A percentile compares a stretch with the other conserved stretches of the same genome.
These are phyloP conservation scores for Passer montanus DNA, from an alignment of 2,113 vertebrate species.

Conservation along the genomic window DNA sequence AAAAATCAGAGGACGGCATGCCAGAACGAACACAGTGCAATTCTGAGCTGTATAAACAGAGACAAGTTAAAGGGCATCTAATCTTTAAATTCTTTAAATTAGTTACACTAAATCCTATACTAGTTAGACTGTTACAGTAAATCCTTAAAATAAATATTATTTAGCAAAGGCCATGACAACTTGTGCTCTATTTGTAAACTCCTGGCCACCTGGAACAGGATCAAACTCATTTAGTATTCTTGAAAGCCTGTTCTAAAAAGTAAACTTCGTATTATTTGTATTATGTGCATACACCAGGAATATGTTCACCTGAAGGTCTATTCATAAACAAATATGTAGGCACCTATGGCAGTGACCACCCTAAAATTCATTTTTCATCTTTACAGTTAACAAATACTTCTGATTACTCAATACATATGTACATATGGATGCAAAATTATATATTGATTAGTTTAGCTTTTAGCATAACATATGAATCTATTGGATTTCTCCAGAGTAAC, in stretches of 20 bases:
- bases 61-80: conserved; percentile 16
- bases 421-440: conserved; percentile 70
- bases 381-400: conserved; percentile 74
- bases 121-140: conserved; percentile 10
- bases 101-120: conserved; percentile 32
- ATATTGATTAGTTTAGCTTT: conserved; percentile 77
- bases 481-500: conserved; percentile 66
- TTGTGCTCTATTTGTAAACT: neutral
- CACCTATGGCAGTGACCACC: conserved; percentile 49
- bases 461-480: conserved; percentile 69
- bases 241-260: neutral
- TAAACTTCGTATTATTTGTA: neutral
- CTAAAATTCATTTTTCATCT: conserved; percentile 61
- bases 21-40: neutral
- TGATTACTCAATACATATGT: conserved; percentile 60
- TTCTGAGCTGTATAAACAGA: conserved; percentile 17
- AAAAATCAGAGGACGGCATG: neutral
- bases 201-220: neutral
- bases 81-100: conserved; percentile 10
- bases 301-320: conserved; percentile 18
- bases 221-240: conserved; percentile 14
- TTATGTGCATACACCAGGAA: neutral
- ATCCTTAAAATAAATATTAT: conserved; percentile 50
- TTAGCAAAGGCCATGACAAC: conserved; percentile 26
- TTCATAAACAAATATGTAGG: conserved; percentile 22